Evolutionary conservation across 2,113 vertebrate genomes (phyloP).

Genomic region (Neodon shergylaensis): DNA sequence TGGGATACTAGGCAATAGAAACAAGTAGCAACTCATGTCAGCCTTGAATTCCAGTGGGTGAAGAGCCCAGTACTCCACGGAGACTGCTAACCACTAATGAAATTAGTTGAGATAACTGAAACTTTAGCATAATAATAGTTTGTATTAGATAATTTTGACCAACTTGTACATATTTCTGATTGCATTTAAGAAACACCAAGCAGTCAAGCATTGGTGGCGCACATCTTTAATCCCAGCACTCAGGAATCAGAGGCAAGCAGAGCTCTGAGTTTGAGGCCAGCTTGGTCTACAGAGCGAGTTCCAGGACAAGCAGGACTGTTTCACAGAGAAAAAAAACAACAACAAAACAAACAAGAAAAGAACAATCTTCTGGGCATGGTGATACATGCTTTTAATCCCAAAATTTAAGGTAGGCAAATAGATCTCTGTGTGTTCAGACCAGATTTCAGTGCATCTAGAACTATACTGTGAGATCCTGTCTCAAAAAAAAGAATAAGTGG

Average conservation of each 20-base stretch:
- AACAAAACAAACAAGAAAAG: no score
- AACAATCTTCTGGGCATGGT: neutral
- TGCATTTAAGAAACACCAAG: neutral
- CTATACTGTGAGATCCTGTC: neutral
- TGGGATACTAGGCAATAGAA: neutral
- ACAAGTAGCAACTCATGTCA: neutral
- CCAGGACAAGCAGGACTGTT: no score
- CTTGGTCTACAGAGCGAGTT: no score
- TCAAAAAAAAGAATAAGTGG: neutral
- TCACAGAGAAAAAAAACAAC: no score
- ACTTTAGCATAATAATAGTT: neutral
- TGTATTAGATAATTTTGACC: neutral
- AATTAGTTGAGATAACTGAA: neutral
- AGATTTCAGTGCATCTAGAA: neutral
- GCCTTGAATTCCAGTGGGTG: neutral
- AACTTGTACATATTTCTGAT: neutral
- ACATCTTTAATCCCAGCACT: no score
- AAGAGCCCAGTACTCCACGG: neutral
- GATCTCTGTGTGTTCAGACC: neutral
- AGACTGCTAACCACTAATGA: neutral
- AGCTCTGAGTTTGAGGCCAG: no score
- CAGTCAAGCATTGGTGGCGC: neutral
- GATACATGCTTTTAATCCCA: neutral
- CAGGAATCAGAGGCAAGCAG: no score
- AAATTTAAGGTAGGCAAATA: neutral